These are phyloP conservation scores for Sepiola atlantica DNA, from an alignment of 2,888 invertebrate species.

Conservation along the genomic window DNA sequence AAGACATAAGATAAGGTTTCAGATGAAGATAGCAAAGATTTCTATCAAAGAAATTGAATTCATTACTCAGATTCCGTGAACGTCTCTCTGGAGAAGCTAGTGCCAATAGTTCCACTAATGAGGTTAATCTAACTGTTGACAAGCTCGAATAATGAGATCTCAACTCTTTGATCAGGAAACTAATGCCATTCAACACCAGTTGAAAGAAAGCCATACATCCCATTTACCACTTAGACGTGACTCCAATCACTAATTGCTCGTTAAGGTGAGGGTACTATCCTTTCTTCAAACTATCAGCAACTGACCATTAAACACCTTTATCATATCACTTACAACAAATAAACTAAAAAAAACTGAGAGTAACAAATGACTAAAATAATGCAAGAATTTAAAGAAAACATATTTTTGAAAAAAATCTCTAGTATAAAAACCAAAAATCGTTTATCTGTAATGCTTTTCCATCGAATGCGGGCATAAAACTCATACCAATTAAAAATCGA, in stretches of 20 bases:
- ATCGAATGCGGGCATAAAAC: no score
- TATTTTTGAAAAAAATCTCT: neutral
- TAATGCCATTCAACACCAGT: neutral
- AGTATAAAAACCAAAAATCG: no score
- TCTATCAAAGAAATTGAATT: neutral
- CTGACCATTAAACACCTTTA: neutral
- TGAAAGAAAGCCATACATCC: slow-evolving; percentile 32
- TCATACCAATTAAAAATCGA: no score
- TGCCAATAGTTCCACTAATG: neutral
- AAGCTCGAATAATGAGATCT: slow-evolving; percentile 1
- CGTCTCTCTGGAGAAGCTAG: neutral
- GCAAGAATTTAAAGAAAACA: neutral
- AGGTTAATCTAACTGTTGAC: slow-evolving; percentile 6
- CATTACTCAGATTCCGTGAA: neutral
- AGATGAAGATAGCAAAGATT: neutral
- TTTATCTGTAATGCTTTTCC: no score
- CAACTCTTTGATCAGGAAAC: slow-evolving; percentile 6
- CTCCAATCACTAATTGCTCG: neutral
- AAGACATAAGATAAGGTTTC: neutral
- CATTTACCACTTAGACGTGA: neutral
- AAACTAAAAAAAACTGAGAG: neutral
- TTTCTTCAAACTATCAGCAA: neutral
- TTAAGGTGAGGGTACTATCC: neutral
- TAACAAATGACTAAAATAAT: neutral
- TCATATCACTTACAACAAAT: neutral